phyloP scores from a whole-genome alignment of 64 coral and sea anemone genomes.

The Platygyra sinensis region DNA sequence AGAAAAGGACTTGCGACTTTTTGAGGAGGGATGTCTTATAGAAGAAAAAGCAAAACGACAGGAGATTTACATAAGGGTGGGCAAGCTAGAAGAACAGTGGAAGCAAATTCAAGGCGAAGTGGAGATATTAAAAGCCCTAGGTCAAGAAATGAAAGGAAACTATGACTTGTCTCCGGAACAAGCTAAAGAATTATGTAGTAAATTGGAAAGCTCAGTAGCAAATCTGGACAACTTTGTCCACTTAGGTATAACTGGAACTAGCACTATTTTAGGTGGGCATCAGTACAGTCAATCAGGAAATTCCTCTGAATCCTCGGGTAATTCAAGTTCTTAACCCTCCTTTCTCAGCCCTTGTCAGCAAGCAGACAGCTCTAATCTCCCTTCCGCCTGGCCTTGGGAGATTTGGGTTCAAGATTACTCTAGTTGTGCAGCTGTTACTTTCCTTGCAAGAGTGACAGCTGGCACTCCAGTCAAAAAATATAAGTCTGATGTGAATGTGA shows the following conservation, averaged over 20 bases:
- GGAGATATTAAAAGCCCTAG: neutral
- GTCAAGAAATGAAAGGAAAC: neutral
- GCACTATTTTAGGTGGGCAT: neutral
- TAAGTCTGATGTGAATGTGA: too few relatives aligned
- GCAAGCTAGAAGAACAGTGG: constrained; percentile 6
- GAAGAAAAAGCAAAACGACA: constrained; percentile 55
- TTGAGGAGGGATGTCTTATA: constrained; percentile 46
- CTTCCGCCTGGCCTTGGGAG: too few relatives aligned
- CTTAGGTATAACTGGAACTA: constrained; percentile 1
- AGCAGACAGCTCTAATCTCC: neutral
- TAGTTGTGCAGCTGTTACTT: neutral
- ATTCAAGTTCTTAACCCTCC: constrained; percentile 14
- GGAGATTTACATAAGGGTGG: constrained; percentile 15
- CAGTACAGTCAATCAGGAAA: neutral
- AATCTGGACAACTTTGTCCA: neutral
- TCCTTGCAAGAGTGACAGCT: too few relatives aligned
- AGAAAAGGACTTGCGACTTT: constrained; percentile 43
- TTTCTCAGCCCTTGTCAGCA: neutral
- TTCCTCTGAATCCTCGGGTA: constrained; percentile 29
- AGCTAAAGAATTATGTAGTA: constrained; percentile 11
- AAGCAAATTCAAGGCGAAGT: constrained; percentile 15
- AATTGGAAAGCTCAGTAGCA: neutral
- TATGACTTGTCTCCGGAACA: neutral
- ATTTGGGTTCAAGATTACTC: too few relatives aligned
- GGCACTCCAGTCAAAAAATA: too few relatives aligned